Conservation (phyloP, 2,888 invertebrate genomes). For the Amiota mariae region DNA sequence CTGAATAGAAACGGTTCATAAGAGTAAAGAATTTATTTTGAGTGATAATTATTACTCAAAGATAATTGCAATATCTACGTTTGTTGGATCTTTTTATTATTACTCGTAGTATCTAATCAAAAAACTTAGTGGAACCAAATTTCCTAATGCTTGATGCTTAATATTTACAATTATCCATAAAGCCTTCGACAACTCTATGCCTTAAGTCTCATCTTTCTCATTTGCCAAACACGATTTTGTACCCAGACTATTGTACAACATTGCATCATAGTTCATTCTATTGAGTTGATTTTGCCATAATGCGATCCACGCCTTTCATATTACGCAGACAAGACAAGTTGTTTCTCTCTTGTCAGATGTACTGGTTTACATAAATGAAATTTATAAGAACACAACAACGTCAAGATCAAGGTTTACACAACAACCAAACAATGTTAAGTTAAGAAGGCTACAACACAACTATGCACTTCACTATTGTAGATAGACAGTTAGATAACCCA, state of each 20-base stretch:
- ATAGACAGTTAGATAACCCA: neutral
- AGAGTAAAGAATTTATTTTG: no score
- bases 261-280: conserved; percentile 32
- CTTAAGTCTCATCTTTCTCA: conserved; percentile 21
- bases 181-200: conserved; percentile 7
- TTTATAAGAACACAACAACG: conserved; percentile 40
- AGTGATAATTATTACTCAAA: no score
- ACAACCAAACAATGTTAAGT: conserved; percentile 4
- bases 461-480: neutral
- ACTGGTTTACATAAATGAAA: conserved; percentile 66
- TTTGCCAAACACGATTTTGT: conserved; percentile 14
- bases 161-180: no score
- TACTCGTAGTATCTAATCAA: no score
- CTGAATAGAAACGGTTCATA: no score
- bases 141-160: no score
- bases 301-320: conserved; percentile 63
- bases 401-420: conserved; percentile 2
- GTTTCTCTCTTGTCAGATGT: conserved; percentile 32
- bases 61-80: no score
- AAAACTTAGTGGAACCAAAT: no score
- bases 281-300: conserved; percentile 67
- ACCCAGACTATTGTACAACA: conserved; percentile 23
- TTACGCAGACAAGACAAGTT: conserved; percentile 54
- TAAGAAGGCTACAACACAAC: neutral
- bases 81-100: no score